Evolutionary conservation across 2,113 vertebrate genomes (phyloP), one percentile per base, ranked within the genome.

Genomic region (Varanus komodoensis): DNA sequence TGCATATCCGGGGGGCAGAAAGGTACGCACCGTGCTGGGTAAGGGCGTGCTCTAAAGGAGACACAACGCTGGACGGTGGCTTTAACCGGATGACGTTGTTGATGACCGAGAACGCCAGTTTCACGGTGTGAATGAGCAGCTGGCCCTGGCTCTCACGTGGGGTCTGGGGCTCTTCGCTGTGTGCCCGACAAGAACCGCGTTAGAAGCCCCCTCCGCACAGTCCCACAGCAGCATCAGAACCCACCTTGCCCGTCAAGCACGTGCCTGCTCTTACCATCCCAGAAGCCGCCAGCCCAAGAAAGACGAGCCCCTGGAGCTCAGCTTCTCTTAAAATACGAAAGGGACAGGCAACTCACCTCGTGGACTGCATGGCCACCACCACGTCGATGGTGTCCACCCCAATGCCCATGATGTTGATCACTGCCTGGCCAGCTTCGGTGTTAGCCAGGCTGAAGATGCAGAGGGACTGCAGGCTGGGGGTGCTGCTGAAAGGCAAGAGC

Each of bases 11-110:
- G 8, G 4, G 67, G 64, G 14, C 6, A 48, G 11, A 19, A 80
- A 88, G 64, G 77, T 3, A 96, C 97, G 3, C 95, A 98, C 99
- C 98, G 0, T 99, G 99, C 90, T 99, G 99, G 2, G 99, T 99
- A 68, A 99, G 98, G 0, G 99, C 98, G 94, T 99, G 99, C 86
- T 99, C 99, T 86, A 99, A 93, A 0, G 99, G 99, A 0, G 99
- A 99, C 25, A 98, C 97, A 1, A 97, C 97, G 0, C 98, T 98
- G 0, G 98, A 98, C 0, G 98, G 98, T 0, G 98, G 98, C 91
- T 99, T 99, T 95, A 99, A 96, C 3, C 99, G 97, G 95, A 99
- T 99, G 77, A 99, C 98, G 1, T 99, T 99, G 93, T 99, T 99
- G 90, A 98, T 99, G 84, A 99, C 97, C 0, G 99, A 99, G 95